Conservation (phyloP, 2,113 vertebrate species). For the Podocnemis expansa region DNA sequence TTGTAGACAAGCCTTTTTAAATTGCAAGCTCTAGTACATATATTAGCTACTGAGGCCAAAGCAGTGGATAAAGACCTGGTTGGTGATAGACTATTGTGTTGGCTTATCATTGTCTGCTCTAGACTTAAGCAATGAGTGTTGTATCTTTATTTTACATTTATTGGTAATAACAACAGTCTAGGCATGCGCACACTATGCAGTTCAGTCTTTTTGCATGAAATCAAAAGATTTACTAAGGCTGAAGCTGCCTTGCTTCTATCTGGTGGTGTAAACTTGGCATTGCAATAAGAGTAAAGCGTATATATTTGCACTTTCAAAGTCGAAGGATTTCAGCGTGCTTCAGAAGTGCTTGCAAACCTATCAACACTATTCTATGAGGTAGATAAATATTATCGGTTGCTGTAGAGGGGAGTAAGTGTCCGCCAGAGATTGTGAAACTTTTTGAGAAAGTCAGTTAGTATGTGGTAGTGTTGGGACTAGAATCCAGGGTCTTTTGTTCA, state of each 20-base stretch:
- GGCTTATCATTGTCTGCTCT: not conserved
- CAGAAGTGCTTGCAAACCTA: not conserved
- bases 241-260: not conserved
- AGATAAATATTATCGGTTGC: not conserved
- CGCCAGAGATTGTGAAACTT: not conserved
- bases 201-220: not conserved
- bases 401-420: not conserved
- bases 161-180: not conserved
- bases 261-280: not conserved
- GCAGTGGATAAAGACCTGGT: too few relatives aligned
- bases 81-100: not conserved
- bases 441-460: not conserved
- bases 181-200: not conserved
- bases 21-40: not conserved
- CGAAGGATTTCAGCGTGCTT: not conserved
- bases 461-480: not conserved
- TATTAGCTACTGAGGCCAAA: not conserved
- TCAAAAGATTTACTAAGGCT: not conserved
- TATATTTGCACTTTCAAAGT: not conserved
- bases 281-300: rapidly evolving
- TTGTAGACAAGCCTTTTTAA: not conserved
- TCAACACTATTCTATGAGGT: not conserved
- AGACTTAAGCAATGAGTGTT: not conserved
- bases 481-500: not conserved
- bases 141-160: not conserved